Percentiles rank a stretch among this genome's conserved stretches.
Conservation (phyloP, 2,888 invertebrate genomes). For the Rotaria magnacalcarata region DNA sequence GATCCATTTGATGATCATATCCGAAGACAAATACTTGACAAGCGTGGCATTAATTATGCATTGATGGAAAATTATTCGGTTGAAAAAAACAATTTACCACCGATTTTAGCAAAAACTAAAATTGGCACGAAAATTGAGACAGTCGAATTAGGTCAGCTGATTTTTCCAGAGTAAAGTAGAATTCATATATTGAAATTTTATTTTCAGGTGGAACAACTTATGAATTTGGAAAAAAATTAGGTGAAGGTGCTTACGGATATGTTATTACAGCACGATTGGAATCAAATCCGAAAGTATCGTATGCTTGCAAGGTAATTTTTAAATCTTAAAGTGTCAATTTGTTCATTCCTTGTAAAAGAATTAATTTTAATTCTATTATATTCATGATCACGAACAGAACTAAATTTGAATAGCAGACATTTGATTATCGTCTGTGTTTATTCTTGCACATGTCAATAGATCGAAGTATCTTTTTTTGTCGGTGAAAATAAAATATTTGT, state of each 20-base stretch:
- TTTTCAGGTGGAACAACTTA: background rate
- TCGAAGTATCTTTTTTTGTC: no score
- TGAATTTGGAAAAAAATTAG: constrained; percentile 33
- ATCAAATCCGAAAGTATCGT: background rate
- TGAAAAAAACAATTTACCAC: background rate
- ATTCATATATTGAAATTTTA: no score
- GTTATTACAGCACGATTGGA: background rate
- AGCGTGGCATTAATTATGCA: constrained; percentile 8
- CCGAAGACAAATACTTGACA: constrained; percentile 10
- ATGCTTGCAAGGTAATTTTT: constrained; percentile 19
- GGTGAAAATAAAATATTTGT: no score
- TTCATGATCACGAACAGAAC: no score
- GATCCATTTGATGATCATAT: constrained; percentile 32
- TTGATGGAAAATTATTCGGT: background rate
- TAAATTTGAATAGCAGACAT: no score
- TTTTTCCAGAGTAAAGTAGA: background rate
- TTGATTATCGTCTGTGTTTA: no score
- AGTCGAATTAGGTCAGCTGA: background rate
- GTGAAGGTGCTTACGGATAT: constrained; percentile 27
- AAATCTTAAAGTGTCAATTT: no score
- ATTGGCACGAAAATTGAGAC: background rate
- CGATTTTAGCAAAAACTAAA: background rate
- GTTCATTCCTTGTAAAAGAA: no score
- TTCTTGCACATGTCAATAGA: no score
- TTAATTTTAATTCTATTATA: no score